Base-by-base conservation (phyloP, 1,140 invertebrate species). In the Agrilus planipennis region DNA sequence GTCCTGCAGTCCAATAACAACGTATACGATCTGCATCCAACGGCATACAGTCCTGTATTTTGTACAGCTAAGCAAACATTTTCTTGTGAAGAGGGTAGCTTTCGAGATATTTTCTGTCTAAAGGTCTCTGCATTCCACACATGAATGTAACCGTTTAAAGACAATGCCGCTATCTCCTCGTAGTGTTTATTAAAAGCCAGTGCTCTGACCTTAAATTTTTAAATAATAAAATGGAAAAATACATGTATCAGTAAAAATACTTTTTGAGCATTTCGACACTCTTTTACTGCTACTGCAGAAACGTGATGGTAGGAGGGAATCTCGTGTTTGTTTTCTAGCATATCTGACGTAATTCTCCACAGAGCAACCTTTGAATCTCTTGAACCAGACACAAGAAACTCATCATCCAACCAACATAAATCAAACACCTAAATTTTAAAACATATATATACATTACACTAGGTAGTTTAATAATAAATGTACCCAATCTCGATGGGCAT, bases 361-460 rank as follows among this genome's bases (percentile, higher is more conserved):
- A 89, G 62, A 30, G 80, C 77, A 69, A 89, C 74, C 61, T 79
- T 81, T 1, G 86, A 88, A 60, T 96, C 91, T 43, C 89, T 75
- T 0, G 89, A 92, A 3, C 91, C 91, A 16, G 89, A 89, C 12
- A 95, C 89, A 35, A 95, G 61, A 68, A 90, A 93, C 61, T 94
- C 83, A 67, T 96, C 92, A 64, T 96, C 91, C 31, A 97, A 60
- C 92, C 92, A 97, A 53, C 84, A 86, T 73, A 93, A 79, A 54
- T 94, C 93, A 67, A 95, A 91, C 28, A 73, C 68, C 69, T 71
- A 41, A 0, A 46, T 48, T 29, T 32, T 27, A 42, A 29, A 19
- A 28, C 15, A 25, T 7, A 25, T 25, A 25, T 7, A 25, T 25
- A n/a, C n/a, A n/a, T n/a, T n/a, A n/a, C n/a, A n/a, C n/a, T n/a